Evolutionary conservation across 2,113 vertebrate species (phyloP).

Genomic region (Dasypus novemcinctus): DNA sequence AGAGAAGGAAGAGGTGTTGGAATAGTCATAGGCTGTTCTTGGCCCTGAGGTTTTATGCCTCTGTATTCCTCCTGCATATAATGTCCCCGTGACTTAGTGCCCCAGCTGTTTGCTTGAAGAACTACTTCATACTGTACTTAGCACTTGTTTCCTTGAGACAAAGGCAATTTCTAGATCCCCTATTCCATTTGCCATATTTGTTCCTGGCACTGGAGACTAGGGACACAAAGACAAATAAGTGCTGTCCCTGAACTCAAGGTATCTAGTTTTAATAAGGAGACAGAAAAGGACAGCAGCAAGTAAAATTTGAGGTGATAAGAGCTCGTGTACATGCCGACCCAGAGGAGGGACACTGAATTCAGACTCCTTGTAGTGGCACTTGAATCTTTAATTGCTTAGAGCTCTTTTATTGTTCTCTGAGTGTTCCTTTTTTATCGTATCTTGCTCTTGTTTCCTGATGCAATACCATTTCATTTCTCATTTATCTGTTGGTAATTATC

Average conservation of each 20-base stretch:
- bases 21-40: neutral
- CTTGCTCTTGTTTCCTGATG: conserved; percentile 25
- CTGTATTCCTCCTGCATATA: neutral
- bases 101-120: conserved; percentile 10
- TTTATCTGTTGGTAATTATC: neutral
- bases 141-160: conserved; percentile 21
- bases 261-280: conserved; percentile 25
- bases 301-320: neutral
- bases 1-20: neutral
- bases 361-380: neutral
- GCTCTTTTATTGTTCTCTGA: neutral
- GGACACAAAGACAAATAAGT: neutral
- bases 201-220: neutral
- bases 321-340: neutral
- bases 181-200: neutral
- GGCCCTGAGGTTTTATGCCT: neutral
- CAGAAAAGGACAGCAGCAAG: neutral
- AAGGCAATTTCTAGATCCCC: neutral
- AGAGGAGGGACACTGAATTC: neutral
- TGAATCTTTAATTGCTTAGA: conserved; percentile 19
- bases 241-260: neutral
- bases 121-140: neutral
- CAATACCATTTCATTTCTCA: neutral
- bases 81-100: neutral
- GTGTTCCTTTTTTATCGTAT: neutral